A percentile compares a stretch with the other conserved stretches of the same genome.
These are phyloP conservation scores for Laspeyria flexula DNA, from an alignment of 2,888 invertebrate genomes.

Conservation along the genomic window DNA sequence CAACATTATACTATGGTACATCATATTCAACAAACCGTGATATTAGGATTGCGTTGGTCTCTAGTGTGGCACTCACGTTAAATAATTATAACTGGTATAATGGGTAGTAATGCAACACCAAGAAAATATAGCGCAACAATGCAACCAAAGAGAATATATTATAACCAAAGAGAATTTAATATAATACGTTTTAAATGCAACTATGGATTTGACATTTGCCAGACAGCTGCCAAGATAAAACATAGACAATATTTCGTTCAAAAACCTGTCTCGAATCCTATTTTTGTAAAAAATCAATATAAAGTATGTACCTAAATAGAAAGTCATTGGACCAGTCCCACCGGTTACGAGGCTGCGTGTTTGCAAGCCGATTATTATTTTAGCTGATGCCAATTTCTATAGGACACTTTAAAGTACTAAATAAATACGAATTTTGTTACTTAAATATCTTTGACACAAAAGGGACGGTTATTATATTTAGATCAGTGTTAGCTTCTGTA, in stretches of 20 bases:
- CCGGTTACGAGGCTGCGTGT: conserved; percentile 46
- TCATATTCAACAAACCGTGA: too few species aligned
- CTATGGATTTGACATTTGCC: too few species aligned
- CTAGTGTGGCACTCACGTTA: too few species aligned
- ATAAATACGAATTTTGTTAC: conserved; percentile 14
- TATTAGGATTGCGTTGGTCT: too few species aligned
- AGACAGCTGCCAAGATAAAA: too few species aligned
- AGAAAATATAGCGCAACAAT: too few species aligned
- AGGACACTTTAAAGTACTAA: conserved; percentile 20
- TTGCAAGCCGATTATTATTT: conserved; percentile 42
- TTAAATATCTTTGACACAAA: conserved; percentile 5
- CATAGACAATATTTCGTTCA: too few species aligned
- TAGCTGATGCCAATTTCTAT: conserved; percentile 38
- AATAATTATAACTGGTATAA: too few species aligned
- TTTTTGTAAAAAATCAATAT: conserved; percentile 46
- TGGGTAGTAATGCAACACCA: too few species aligned
- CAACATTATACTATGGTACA: conserved; percentile 11
- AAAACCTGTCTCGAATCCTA: neutral
- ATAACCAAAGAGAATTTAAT: too few species aligned
- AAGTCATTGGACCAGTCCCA: conserved; percentile 49
- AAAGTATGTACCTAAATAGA: conserved; percentile 51
- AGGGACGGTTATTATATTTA: conserved; percentile 5
- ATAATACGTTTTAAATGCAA: too few species aligned
- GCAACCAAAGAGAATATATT: too few species aligned
- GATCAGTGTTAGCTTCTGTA: neutral